Evolutionary conservation across 1,140 invertebrate genomes (phyloP), one percentile per base, ranked within the genome.

Genomic region (Saccostrea echinata): DNA sequence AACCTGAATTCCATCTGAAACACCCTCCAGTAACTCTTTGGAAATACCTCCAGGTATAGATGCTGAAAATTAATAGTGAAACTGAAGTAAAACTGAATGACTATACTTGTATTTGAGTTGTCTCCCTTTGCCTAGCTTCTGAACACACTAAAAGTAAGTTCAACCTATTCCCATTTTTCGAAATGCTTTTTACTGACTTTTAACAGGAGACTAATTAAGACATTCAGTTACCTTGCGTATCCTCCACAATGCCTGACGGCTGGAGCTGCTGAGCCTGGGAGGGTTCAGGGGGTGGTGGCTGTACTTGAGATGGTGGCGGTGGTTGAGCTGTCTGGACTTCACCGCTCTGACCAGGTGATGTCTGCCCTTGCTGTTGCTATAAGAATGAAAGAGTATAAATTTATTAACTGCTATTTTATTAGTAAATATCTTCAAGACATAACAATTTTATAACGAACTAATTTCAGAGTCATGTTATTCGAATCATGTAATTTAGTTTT

Each of bases 281-380:
- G 68, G 68, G 27, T 30, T 76, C 68, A 30, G 30, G 24, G 13
- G 24, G 24, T 18, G 68, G 11, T 11, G 82, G 43, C 18, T 61
- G 18, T 33, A 43, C 12, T 84, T 90, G 90, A 27, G 53, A 85
- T 18, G 68, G 27, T 11, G 68, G 30, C 11, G 24, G 68, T 13
- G 18, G 27, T 53, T 84, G 82, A 21, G 80, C 8, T 64, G 57
- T 1, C 52, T 84, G 86, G 11, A 27, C n/a, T 18, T 64, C 76
- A 12, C 8, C 1, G n/a, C 57, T 68, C 51, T 84, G 86, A 53
- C 30, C 57, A n/a, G 57, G 81, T 3, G 53, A 27, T 52, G 61
- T 52, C 13, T 84, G 86, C 1, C 68, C 53, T 3, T 30, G 51
- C 82, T 84, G 82, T 3, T 81, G 76, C 12, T 81, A 30, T 1